These are phyloP conservation scores for Ormyrus thymus DNA, from an alignment of 2,888 invertebrate genomes.

Conservation along the genomic window DNA sequence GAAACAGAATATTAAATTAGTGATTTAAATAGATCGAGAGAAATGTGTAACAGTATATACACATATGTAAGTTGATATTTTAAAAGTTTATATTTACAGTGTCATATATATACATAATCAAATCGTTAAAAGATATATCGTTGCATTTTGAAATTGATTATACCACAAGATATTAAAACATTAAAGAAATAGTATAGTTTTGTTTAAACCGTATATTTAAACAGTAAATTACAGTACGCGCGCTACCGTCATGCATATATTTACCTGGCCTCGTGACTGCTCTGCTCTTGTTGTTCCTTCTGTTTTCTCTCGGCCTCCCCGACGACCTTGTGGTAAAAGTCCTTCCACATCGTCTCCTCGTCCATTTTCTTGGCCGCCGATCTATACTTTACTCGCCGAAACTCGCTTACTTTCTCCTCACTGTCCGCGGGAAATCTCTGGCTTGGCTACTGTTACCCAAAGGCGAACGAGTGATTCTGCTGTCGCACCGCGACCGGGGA, in stretches of 20 bases:
- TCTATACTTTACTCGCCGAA: neutral
- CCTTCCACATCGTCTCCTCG: constrained; percentile 88
- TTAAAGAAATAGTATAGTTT: no score
- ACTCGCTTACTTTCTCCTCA: neutral
- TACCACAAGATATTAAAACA: no score
- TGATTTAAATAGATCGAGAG: neutral
- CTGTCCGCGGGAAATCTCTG: neutral
- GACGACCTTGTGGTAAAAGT: constrained; percentile 77
- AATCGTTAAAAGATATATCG: no score
- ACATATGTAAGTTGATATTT: no score
- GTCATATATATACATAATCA: no score
- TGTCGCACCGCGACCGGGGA: no score
- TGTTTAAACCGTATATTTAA: no score
- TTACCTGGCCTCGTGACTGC: constrained; percentile 82
- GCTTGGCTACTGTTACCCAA: neutral
- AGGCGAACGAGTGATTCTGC: neutral
- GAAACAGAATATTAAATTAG: neutral
- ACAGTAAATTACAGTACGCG: no score
- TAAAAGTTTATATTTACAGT: no score
- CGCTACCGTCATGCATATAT: constrained; percentile 6
- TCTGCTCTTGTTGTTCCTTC: constrained; percentile 77
- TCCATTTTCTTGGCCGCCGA: constrained; percentile 73
- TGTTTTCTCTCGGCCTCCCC: constrained; percentile 80
- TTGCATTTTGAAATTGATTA: no score
- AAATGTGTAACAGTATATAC: no score